phyloP scores from a whole-genome alignment of 30 jellyfish, hydroid and myxozoan species.

The Aurelia aurita region DNA sequence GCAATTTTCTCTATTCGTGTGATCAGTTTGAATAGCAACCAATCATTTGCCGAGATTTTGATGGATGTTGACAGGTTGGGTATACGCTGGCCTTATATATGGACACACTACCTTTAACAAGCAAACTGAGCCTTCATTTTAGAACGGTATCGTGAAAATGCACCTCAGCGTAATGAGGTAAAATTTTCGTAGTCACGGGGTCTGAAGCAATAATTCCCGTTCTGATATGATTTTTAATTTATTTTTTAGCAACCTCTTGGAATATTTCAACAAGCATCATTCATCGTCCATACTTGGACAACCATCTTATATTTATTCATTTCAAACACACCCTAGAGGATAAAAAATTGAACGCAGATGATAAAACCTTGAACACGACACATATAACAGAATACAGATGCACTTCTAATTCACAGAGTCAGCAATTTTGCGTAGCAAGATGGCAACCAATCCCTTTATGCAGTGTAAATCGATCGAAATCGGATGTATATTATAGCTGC shows the following conservation, averaged over 20 bases:
- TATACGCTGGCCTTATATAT: no score
- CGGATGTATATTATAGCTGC: constrained; percentile 13
- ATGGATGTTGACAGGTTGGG: no score
- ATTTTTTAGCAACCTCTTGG: background rate
- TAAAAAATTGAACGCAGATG: no score
- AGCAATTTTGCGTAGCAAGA: constrained; percentile 2
- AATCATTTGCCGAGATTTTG: no score
- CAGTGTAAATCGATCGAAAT: background rate
- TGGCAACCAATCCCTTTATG: constrained; percentile 49
- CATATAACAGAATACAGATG: constrained; percentile 21
- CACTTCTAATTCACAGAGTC: background rate
- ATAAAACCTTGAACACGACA: background rate
- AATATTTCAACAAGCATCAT: constrained; percentile 20
- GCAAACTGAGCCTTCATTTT: no score
- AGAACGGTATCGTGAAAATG: no score
- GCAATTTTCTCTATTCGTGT: no score
- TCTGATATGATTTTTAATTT: background rate
- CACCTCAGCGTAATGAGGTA: no score
- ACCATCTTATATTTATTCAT: constrained; percentile 36
- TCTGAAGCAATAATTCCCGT: no score
- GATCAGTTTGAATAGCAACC: no score
- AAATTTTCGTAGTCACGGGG: no score
- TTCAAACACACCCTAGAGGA: background rate
- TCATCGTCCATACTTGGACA: constrained; percentile 44
- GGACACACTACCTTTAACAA: no score